A percentile compares a stretch with the other conserved stretches of the same genome.
phyloP scores from a whole-genome alignment of 2,888 invertebrate genomes.

The Hedychridium roseum region DNA sequence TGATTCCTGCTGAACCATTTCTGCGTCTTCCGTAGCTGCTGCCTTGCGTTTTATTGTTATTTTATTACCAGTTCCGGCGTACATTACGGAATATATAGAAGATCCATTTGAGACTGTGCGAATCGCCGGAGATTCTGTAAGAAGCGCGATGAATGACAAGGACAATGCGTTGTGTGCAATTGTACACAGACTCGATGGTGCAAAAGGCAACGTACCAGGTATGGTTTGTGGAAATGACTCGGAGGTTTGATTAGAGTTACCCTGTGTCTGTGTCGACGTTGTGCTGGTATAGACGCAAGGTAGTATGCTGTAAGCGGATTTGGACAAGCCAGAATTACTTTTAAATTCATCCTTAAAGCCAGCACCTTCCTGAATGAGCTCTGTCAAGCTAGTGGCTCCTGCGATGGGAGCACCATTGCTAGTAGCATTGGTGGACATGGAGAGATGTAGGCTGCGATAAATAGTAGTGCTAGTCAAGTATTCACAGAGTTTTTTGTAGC shows the following conservation, averaged over 20 bases:
- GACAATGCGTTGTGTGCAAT: too few relatives aligned
- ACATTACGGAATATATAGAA: constrained; percentile 80
- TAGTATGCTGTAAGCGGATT: constrained; percentile 77
- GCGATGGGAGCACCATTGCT: constrained; percentile 64
- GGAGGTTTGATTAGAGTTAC: constrained; percentile 42
- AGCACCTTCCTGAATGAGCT: constrained; percentile 82
- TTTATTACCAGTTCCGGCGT: constrained; percentile 82
- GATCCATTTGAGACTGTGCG: constrained; percentile 68
- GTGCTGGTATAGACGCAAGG: constrained; percentile 78
- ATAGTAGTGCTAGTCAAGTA: constrained; percentile 80
- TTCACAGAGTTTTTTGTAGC: constrained; percentile 88
- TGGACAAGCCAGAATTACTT: constrained; percentile 76
- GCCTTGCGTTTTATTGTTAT: constrained; percentile 84
- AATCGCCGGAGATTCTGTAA: constrained; percentile 53
- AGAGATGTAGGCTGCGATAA: constrained; percentile 68
- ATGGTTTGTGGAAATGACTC: constrained; percentile 46
- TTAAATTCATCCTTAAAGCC: constrained; percentile 80
- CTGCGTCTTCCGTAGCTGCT: constrained; percentile 66
- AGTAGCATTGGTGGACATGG: constrained; percentile 67
- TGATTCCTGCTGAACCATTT: constrained; percentile 61
- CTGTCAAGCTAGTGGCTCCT: constrained; percentile 72
- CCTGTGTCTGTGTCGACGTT: constrained; percentile 66
- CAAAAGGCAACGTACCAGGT: constrained; percentile 43
- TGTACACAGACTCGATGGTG: too few relatives aligned
- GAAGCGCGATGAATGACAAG: too few relatives aligned